phyloP scores from a whole-genome alignment of 2,888 invertebrate genomes.

The Cyaniris semiargus region DNA sequence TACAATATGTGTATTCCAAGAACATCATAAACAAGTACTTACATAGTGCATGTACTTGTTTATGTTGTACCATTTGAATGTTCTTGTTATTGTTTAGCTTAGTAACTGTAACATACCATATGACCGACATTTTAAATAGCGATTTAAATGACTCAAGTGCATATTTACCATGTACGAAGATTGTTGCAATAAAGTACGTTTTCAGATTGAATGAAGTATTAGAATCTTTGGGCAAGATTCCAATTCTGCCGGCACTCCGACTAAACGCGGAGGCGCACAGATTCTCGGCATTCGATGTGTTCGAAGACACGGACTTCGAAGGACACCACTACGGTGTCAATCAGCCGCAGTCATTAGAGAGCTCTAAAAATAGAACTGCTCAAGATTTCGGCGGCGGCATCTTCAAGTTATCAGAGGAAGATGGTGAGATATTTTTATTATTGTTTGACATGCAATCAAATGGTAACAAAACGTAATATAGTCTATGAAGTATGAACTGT shows the following conservation, averaged over 20 bases:
- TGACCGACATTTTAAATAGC: constrained; percentile 1
- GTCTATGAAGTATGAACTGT: too few relatives aligned
- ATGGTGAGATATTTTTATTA: constrained; percentile 55
- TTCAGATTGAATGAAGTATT: constrained; percentile 87
- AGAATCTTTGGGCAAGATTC: constrained; percentile 88
- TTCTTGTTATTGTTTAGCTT: constrained; percentile 1
- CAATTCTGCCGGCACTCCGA: constrained; percentile 88
- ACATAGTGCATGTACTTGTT: background rate
- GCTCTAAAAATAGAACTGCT: constrained; percentile 59
- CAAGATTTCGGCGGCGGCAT: constrained; percentile 74
- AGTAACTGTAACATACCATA: background rate
- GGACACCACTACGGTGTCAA: constrained; percentile 65
- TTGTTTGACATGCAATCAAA: too few relatives aligned
- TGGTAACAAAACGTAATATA: too few relatives aligned
- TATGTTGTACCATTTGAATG: background rate
- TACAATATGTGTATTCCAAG: background rate
- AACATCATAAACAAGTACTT: background rate
- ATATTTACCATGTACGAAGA: background rate
- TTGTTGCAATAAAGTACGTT: background rate
- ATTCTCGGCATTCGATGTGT: constrained; percentile 83
- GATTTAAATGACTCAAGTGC: background rate
- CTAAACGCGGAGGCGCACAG: constrained; percentile 82
- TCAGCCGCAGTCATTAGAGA: constrained; percentile 58
- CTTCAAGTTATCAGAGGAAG: constrained; percentile 72
- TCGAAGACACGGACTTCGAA: constrained; percentile 76